These are phyloP conservation scores for Cancer borealis DNA, from an alignment of 2,888 invertebrate species.

Conservation along the genomic window DNA sequence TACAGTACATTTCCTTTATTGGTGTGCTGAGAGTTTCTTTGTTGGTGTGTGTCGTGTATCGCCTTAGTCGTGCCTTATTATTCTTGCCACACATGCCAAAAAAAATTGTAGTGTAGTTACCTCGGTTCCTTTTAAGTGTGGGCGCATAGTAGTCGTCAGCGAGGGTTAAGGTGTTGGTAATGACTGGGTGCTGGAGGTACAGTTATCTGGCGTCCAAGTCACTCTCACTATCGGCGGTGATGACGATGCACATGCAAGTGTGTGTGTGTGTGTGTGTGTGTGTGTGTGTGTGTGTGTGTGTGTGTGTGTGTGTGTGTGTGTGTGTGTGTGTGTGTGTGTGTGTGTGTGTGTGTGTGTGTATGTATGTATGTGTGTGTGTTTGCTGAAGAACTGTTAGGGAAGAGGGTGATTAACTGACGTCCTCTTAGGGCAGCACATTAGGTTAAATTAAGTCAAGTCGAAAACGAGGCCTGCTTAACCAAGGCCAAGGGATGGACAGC, in stretches of 20 bases:
- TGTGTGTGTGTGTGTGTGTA: constrained; percentile 12
- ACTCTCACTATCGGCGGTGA: constrained; percentile 4
- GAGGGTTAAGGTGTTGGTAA: neutral
- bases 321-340: neutral
- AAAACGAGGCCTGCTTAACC: neutral
- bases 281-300: neutral
- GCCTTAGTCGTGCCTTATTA: neutral
- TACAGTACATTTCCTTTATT: neutral
- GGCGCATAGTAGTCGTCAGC: neutral
- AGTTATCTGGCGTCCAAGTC: neutral
- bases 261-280: constrained; percentile 20
- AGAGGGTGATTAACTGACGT: neutral
- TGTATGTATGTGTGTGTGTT: neutral
- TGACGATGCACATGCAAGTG: neutral
- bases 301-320: constrained; percentile 10
- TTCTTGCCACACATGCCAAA: neutral
- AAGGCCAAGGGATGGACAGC: neutral
- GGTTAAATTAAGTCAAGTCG: neutral
- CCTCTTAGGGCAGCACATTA: neutral
- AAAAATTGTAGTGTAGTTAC: neutral
- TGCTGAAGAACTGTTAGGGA: neutral
- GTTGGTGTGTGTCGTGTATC: neutral
- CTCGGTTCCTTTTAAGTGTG: neutral
- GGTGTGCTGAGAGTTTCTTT: neutral
- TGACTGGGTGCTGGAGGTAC: neutral